Evolutionary conservation across 2,797 vertebrate genomes (phyloP), one percentile per base, ranked within the genome.

Genomic region (Rhynchonycteris naso): DNA sequence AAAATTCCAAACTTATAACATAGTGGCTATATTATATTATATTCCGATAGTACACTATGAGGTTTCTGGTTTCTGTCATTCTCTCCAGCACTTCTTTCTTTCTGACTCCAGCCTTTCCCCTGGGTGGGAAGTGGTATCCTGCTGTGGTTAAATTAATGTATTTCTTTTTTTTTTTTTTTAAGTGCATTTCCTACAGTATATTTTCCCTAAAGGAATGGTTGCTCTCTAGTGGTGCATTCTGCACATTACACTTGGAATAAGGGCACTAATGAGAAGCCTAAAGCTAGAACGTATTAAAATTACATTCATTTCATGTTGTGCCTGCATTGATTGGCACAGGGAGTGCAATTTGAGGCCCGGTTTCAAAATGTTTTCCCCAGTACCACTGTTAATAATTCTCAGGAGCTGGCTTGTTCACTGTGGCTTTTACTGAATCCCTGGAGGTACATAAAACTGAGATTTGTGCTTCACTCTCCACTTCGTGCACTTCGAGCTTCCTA

Each of bases 161-260:
- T 43, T 43, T 6, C 5, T 43, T 43, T 43, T 43, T 43, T 43
- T 43, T 4, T 6, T n/a, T n/a, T n/a, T n/a, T n/a, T n/a, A 43
- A 43, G 43, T n/a, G 18, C 15, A 58, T 9, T 84, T 33, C 30
- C 11, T 38, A 56, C n/a, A 68, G 68, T 2, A 13, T 33, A 65
- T 93, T 87, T 87, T 86, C 56, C 10, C 43, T 88, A n/a, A 72
- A 93, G 83, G 79, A 65, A 61, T 26, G 38, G 63, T 6, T 93
- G 92, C 93, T 80, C 90, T 90, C 97, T 96, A 71, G 96, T 75
- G 97, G 93, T 59, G 16, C 9, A 1, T 58, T 63, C n/a, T 47
- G 22, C 81, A 79, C 76, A 95, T 81, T 90, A 78, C 94, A 87
- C 1, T 52, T 65, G 26, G 61, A 19, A 71, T 82, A 79, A 13